Base-by-base conservation (phyloP, 2,888 invertebrate species). In the Plagiodera versicolora region DNA sequence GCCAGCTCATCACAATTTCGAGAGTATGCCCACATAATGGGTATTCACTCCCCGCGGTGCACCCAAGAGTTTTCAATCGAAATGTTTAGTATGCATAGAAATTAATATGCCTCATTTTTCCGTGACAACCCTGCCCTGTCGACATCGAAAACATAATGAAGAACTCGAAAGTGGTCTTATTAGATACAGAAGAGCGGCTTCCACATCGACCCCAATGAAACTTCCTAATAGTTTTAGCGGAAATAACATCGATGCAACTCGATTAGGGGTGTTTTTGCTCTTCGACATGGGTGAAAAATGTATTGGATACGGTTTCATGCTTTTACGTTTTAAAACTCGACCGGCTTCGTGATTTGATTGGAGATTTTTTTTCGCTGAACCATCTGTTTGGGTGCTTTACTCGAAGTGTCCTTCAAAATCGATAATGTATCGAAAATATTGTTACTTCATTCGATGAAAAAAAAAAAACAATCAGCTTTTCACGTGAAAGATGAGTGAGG, bases 241-340 rank as follows among this genome's bases (percentile, higher is more conserved):
- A 60, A 60, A 63, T 58, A 63, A 58, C 49, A 60, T 63, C 57
- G 54, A 48, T 19, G 56, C 30, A 60, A 63, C 59, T 63, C 57
- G 63, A 63, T 63, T 63, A 65, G 63, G 60, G 59, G 65, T 45
- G 44, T 44, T 53, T 53, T 44, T 44, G 11, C 44, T 61, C 32
- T 30, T 51, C 49, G 32, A 28, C 47, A 61, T 51, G 66, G 66
- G 67, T 67, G 69, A 66, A 67, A 69, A 69, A 65, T 63, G 62
- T 61, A 63, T 68, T 63, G 69, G 67, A 67, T 65, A 69, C 66
- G 69, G 66, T 65, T 65, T 69, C 58, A 66, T 69, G 66, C 69
- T 53, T 56, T 62, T 56, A 44, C 16, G 53, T 50, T 60, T 55
- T 50, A 52, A 48, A 54, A 24, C 56, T 50, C 46, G 49, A 55